Base-by-base conservation (phyloP, 1,140 invertebrate genomes). In the Pseudobourletiella spinata region DNA sequence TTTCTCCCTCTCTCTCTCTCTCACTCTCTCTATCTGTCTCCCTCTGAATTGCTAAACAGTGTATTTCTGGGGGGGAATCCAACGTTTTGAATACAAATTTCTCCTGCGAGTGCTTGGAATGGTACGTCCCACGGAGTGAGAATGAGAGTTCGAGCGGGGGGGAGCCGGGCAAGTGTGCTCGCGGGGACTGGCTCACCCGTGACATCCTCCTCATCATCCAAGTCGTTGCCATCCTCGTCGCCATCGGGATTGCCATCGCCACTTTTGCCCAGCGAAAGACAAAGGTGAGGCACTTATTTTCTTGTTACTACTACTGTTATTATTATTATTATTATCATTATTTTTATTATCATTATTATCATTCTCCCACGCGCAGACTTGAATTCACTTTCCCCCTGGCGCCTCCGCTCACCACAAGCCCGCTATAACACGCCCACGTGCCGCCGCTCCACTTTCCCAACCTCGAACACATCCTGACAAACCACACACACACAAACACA, bases 241-340 rank as follows among this genome's bases (percentile, higher is more conserved):
- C 85, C 46, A 66, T 87, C 18, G 78, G 87, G 11, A 75, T 88
- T n/a, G 83, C 78, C 8, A 74, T 86, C 22, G 80, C 86, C 46
- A 84, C 89, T 22, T 86, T 88, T 68, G 80, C 82, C 67, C 82
- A 87, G 61, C 76, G 87, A 39, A 88, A 88, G 76, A 84, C 83
- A 71, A 88, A 87, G 81, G 87, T 89, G n/a, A n/a, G n/a, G n/a
- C n/a, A n/a, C n/a, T n/a, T n/a, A n/a, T n/a, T n/a, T n/a, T n/a
- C n/a, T n/a, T n/a, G n/a, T n/a, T n/a, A n/a, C n/a, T n/a, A n/a
- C n/a, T n/a, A n/a, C n/a, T n/a, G n/a, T n/a, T n/a, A n/a, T n/a
- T n/a, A n/a, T n/a, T n/a, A n/a, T n/a, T n/a, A n/a, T n/a, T n/a
- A n/a, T n/a, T n/a, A n/a, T n/a, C n/a, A n/a, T n/a, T n/a, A n/a